Base-by-base conservation (phyloP, 1,140 invertebrate genomes). In the Elysia chlorotica region DNA sequence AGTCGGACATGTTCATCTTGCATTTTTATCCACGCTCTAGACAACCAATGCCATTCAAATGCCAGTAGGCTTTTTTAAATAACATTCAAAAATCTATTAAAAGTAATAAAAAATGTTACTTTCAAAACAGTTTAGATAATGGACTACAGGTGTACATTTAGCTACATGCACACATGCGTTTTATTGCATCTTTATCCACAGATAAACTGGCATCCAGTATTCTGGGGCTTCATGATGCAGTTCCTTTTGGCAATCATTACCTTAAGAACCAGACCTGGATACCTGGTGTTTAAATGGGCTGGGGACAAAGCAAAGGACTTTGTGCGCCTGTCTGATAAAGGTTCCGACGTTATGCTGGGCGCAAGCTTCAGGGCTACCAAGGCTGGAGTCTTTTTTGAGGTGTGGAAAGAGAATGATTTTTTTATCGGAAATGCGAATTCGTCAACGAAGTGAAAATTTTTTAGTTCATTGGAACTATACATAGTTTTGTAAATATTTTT, bases 291-390 rank as follows among this genome's bases (percentile, higher is more conserved):
- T n/a, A 48, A 48, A n/a, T 48, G 41, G 41, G 10, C n/a, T 10
- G 41, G 41, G n/a, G 41, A 48, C 41, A 77, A 89, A 74, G 86
- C 91, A 0, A 90, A 91, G 21, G 91, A 89, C 0, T 98, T 99
- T 82, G 85, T 99, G 23, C 88, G 89, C 1, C 96, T 92, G 81
- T 91, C 93, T 0, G 90, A 93, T 69, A 88, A 90, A 1, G 97
- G 96, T 0, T 92, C 94, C 0, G 88, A 82, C 2, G 97, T 99
- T 81, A 92, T 97, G 0, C 98, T 95, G 83, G 95, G 95, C 0
- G 2, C 17, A 1, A 31, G 54, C 36, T 69, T 59, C 67, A 36
- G 38, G 54, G 21, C 2, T n/a, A 59, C 38, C 35, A 56, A 56
- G 2, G n/a, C n/a, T n/a, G n/a, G n/a, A n/a, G n/a, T n/a, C n/a